phyloP scores from a whole-genome alignment of 1,140 invertebrate species.

The Asobara japonica region DNA sequence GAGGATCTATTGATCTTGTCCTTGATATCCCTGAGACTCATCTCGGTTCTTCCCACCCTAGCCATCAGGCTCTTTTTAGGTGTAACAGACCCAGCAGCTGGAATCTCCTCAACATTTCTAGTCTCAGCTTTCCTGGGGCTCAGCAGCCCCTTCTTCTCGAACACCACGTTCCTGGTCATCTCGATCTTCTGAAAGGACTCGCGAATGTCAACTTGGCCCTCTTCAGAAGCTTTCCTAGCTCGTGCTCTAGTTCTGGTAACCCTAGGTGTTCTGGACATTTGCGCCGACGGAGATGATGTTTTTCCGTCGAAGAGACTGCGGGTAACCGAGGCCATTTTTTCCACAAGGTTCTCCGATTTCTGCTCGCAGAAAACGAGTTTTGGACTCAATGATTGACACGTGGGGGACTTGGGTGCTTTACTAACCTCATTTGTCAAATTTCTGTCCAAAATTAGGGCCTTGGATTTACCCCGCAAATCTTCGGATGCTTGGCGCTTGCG shows the following conservation, averaged over 20 bases:
- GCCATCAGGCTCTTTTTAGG: constrained; percentile 63
- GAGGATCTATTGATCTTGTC: constrained; percentile 72
- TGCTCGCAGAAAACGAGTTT: constrained; percentile 29
- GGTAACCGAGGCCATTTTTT: constrained; percentile 47
- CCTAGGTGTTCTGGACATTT: constrained; percentile 40
- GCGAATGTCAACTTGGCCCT: constrained; percentile 56
- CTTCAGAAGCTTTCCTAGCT: constrained; percentile 40
- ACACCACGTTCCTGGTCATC: constrained; percentile 50
- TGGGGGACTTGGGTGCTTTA: constrained; percentile 15
- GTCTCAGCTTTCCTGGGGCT: constrained; percentile 56
- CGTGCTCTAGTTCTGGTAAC: constrained; percentile 27
- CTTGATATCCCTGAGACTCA: constrained; percentile 75
- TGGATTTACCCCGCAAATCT: constrained; percentile 69
- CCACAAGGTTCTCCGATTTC: constrained; percentile 34
- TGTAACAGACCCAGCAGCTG: constrained; percentile 43
- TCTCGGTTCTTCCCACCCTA: constrained; percentile 64
- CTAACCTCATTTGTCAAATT: constrained; percentile 37
- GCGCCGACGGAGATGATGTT: constrained; percentile 29
- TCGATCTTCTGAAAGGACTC: constrained; percentile 57
- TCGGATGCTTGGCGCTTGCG: constrained; percentile 76
- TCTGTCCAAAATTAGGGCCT: constrained; percentile 71
- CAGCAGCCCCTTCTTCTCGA: constrained; percentile 57
- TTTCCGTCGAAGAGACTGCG: constrained; percentile 57
- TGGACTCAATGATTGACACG: not conserved
- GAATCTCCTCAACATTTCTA: constrained; percentile 20